phyloP scores from a whole-genome alignment of 2,797 vertebrate genomes.

The Cyclura pinguis region DNA sequence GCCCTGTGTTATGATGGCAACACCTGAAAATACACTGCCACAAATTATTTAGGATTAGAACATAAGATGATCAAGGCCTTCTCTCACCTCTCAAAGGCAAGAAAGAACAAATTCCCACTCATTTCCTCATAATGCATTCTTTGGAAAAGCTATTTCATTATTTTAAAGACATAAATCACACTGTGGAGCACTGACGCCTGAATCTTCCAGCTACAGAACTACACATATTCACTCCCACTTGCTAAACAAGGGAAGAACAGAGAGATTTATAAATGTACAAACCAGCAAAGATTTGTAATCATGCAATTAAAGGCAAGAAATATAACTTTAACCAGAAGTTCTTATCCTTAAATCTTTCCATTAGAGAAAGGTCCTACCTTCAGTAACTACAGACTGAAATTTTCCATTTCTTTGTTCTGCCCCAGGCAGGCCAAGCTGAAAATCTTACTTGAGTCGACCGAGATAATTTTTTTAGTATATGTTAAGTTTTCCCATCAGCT shows the following conservation, averaged over 20 bases:
- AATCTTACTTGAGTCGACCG: not conserved
- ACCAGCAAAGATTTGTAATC: not conserved
- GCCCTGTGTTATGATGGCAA: not conserved
- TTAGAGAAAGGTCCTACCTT: not conserved
- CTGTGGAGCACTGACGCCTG: not conserved
- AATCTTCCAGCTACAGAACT: not conserved
- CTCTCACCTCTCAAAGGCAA: not conserved
- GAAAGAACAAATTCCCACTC: not conserved
- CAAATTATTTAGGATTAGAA: not conserved
- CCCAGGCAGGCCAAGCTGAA: not conserved
- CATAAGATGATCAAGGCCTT: not conserved
- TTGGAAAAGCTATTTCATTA: not conserved
- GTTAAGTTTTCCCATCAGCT: not conserved
- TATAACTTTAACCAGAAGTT: not conserved
- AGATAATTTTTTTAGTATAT: not conserved
- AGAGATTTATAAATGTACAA: not conserved
- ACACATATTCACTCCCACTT: not conserved
- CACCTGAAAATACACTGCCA: not conserved
- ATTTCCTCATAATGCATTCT: not conserved
- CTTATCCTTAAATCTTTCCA: not conserved
- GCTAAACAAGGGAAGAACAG: not conserved
- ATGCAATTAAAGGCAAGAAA: not conserved
- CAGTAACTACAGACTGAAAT: not conserved
- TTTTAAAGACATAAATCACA: not conserved
- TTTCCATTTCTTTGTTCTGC: constrained; percentile 22